Evolutionary conservation across 1,140 invertebrate genomes (phyloP).

Genomic region (Drosophila saltans): DNA sequence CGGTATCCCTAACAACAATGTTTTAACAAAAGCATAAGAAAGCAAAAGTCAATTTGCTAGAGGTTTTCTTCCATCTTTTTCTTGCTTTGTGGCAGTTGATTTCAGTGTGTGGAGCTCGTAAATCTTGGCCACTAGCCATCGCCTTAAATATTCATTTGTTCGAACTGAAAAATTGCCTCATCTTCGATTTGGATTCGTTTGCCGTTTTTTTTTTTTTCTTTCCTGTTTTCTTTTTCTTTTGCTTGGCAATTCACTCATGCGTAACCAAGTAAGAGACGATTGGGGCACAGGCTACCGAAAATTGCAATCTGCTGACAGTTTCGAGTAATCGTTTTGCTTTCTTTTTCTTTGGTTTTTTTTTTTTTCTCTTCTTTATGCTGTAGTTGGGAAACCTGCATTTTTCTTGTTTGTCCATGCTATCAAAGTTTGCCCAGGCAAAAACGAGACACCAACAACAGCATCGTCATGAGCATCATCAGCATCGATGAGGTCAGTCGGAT

Average conservation of each 20-base stretch:
- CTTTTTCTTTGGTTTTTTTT: slow-evolving; percentile 9
- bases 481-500: slow-evolving; percentile 52
- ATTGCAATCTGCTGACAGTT: slow-evolving; percentile 50
- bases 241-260: not conserved
- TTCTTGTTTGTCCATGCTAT: slow-evolving; percentile 32
- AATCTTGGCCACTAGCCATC: slow-evolving; percentile 41
- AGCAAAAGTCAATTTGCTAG: slow-evolving; percentile 72
- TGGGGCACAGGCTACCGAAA: slow-evolving; percentile 1
- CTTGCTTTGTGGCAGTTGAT: not conserved
- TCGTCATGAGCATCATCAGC: not conserved
- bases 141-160: slow-evolving; percentile 71
- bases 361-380: slow-evolving; percentile 1
- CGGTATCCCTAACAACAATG: not conserved
- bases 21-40: slow-evolving; percentile 1
- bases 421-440: slow-evolving; percentile 53
- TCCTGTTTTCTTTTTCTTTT: not conserved
- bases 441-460: slow-evolving; percentile 10
- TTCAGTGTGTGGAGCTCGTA: slow-evolving; percentile 28
- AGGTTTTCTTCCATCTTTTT: slow-evolving; percentile 24
- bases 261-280: not conserved
- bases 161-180: slow-evolving; percentile 58
- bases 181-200: slow-evolving; percentile 40
- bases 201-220: no score
- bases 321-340: slow-evolving; percentile 36
- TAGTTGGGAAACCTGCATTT: no score